Percentiles rank a stretch among this genome's conserved stretches.
Conservation (phyloP, 2,888 invertebrate genomes). For the Toxonevra muliebris region DNA sequence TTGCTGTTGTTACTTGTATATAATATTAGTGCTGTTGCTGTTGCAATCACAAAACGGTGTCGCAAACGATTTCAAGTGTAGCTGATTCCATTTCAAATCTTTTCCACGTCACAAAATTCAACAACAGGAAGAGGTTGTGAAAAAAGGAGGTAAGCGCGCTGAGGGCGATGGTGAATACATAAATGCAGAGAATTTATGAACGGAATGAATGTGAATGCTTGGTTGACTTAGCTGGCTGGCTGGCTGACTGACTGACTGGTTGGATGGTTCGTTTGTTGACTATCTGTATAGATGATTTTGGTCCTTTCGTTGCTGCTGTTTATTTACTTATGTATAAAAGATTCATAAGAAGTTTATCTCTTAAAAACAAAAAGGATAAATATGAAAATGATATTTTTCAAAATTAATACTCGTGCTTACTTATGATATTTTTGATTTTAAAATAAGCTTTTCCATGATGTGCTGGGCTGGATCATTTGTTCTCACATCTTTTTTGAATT, state of each 20-base stretch:
- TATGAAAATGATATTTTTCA: constrained; percentile 29
- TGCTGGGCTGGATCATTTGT: too few relatives aligned
- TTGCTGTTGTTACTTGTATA: constrained; percentile 24
- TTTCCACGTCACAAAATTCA: constrained; percentile 47
- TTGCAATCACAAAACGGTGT: neutral
- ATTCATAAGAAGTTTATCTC: constrained; percentile 25
- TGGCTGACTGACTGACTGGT: too few relatives aligned
- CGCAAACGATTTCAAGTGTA: constrained; percentile 43
- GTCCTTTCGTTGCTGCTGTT: neutral
- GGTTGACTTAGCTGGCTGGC: neutral
- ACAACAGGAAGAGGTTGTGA: constrained; percentile 14
- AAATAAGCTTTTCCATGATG: too few relatives aligned
- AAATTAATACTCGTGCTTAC: neutral
- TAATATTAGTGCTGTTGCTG: too few relatives aligned
- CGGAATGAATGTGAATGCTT: too few relatives aligned
- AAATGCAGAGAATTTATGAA: too few relatives aligned
- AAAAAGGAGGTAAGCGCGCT: neutral
- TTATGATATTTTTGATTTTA: too few relatives aligned
- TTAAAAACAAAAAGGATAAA: constrained; percentile 10
- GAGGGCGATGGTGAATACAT: neutral
- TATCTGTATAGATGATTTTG: neutral
- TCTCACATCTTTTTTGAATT: too few relatives aligned
- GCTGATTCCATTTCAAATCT: constrained; percentile 52
- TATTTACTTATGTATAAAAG: neutral
- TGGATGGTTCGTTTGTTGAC: too few relatives aligned